Base-by-base conservation (phyloP, 2,888 invertebrate genomes). In the Drosophila histrio region DNA sequence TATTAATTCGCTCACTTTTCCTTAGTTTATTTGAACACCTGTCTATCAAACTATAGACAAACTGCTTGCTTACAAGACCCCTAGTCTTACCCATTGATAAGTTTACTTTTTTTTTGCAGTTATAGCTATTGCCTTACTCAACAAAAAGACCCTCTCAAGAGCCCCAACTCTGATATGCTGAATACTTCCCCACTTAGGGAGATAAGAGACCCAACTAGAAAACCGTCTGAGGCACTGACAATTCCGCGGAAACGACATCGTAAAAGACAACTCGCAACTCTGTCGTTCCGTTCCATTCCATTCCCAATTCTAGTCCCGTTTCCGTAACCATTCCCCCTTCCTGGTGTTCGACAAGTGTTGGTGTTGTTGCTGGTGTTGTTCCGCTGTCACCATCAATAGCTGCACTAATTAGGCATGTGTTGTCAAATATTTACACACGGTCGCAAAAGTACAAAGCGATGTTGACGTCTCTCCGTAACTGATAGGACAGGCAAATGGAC, bases 361-460 rank as follows among this genome's bases (percentile, higher is more conserved):
- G 2, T 60, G 58, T 34, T 59, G 71, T 6, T 50, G 46, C 8
- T 54, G 47, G 11, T 60, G 59, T 39, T 70, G 79, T 76, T 77
- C 75, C 73, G 79, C 75, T 78, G 73, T 75, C 82, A 76, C 82
- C 85, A 86, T 85, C 89, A 86, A 86, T 86, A 72, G 89, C 87
- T 90, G 90, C 87, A 90, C 90, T 90, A 90, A 90, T 90, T 90
- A 91, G 90, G 91, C 88, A 81, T 82, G 84, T 84, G 90, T 89
- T 85, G 82, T 80, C 81, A 90, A 91, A 91, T 90, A 91, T 90
- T 90, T 89, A 82, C 77, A 80, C 77, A 79, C 77, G 69, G 87
- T 60, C 89, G 86, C 82, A 72, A 89, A 86, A 89, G 80, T 87
- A 89, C 89, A 89, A 89, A 86, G 87, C 78, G 70, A 32, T 79